These are phyloP conservation scores for Odontophorus gujanensis DNA, from an alignment of 2,113 vertebrate genomes.

Conservation along the genomic window DNA sequence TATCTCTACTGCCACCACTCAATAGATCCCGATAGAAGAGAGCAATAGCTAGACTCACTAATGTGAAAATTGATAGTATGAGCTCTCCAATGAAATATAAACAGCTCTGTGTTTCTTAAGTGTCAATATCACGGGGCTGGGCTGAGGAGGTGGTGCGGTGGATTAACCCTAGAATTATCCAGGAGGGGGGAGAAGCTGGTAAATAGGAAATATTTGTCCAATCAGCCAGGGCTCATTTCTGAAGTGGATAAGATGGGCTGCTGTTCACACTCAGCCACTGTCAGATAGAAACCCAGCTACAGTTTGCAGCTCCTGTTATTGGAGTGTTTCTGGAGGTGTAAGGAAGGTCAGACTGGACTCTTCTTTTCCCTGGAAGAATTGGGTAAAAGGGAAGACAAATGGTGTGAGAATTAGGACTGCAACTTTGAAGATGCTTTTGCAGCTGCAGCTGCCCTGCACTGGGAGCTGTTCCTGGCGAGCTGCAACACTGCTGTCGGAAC, in stretches of 20 bases:
- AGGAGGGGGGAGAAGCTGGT: conserved; percentile 15
- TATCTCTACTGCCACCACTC: conserved; percentile 78
- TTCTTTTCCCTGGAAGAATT: neutral
- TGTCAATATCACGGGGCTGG: conserved; percentile 70
- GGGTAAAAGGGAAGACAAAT: neutral
- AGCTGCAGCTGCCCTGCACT: neutral
- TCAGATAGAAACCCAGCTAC: neutral
- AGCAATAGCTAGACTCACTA: conserved; percentile 73
- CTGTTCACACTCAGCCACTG: conserved; percentile 33
- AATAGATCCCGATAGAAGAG: conserved; percentile 76
- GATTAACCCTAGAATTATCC: conserved; percentile 74
- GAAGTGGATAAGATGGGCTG: conserved; percentile 19
- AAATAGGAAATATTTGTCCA: conserved; percentile 62
- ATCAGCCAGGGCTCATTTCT: conserved; percentile 49
- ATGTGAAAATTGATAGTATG: conserved; percentile 80
- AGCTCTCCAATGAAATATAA: conserved; percentile 78
- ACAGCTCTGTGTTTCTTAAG: conserved; percentile 75
- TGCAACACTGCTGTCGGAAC: conserved; percentile 24
- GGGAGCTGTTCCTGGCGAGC: conserved; percentile 41
- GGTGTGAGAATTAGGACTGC: neutral
- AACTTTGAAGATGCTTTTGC: neutral
- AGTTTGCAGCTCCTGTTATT: neutral
- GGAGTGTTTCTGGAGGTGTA: neutral
- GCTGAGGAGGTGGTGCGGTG: conserved; percentile 31
- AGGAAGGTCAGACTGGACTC: conserved; percentile 8